Base-by-base conservation (phyloP, 2,113 vertebrate species). In the Athene noctua region DNA sequence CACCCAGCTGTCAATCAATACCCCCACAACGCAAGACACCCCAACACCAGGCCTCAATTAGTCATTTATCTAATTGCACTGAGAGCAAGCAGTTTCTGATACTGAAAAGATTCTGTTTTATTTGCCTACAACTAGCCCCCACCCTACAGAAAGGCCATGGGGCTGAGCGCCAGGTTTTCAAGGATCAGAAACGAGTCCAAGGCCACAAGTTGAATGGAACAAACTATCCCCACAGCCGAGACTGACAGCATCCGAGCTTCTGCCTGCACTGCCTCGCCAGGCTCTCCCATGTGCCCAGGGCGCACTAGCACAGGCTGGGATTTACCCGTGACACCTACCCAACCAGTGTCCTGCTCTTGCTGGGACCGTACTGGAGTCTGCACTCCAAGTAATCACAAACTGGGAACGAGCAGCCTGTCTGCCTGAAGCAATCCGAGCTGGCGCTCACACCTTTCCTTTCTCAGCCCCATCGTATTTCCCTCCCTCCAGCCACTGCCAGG, bases 251-350 rank as follows among this genome's bases (percentile, higher is more conserved):
- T 55, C 49, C 2, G 5, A 38, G 27, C 40, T 38, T 40, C n/a
- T 5, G 27, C 42, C 82, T 65, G 44, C n/a, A 4, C 23, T 7
- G 2, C 21, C 22, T 17, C 5, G 1, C 59, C 46, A 30, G 49
- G n/a, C 34, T 40, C 70, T 65, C 51, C 29, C 51, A 40, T 2
- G 0, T 3, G 2, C 0, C 6, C 67, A 14, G 29, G 11, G n/a
- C 2, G 23, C 23, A 6, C 27, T 19, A 20, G 42, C n/a, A 15
- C 34, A 42, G 36, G 63, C 51, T 30, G 34, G 40, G 26, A 26
- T 47, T 20, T 30, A 6, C 5, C 44, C 2, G 2, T 5, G 9
- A 32, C 27, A 9, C 17, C 16, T 22, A 26, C 13, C n/a, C 32
- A 30, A 67, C 19, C 19, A 12, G n/a, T 42, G n/a, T 25, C 84